Evolutionary conservation across 2,113 vertebrate genomes (phyloP), one percentile per base, ranked within the genome.

Genomic region (Pseudorhombus dupliciocellatus): DNA sequence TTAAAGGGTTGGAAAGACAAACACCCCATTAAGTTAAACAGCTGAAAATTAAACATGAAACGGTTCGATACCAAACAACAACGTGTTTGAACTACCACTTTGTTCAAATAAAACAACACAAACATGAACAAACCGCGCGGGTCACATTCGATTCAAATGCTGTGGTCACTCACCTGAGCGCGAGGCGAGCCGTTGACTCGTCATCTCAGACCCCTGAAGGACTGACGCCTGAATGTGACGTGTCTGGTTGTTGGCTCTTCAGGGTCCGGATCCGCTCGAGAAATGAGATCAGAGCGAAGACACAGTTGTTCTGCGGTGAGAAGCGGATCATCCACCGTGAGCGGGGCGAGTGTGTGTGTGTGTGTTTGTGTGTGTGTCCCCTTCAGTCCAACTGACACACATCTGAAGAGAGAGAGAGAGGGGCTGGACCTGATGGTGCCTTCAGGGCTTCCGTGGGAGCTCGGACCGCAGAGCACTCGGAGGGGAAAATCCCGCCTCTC

Each of bases 121-220:
- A 37, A 12, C 9, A 4, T 20, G 6, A 46, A 46, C 18, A 7
- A 46, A 46, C 42, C 42, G 42, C 18, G 42, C 0, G 42, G 18
- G 42, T 12, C n/a, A n/a, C n/a, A n/a, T n/a, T n/a, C n/a, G n/a
- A 37, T 37, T 37, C 5, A 37, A 22, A 4, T 15, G 21, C 46
- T 54, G 60, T 15, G 46, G 54, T 24, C 2, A 31, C 81, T 85
- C 61, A 84, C 87, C 85, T 73, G 75, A 71, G 20, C 37, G 5
- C 26, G 60, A 69, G 73, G 18, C 20, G 4, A 84, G 65, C 66
- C 68, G 55, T 28, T 44, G 70, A 57, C 22, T 57, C 8, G 10
- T 71, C 72, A 66, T 74, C 66, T 48, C 62, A 22, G n/a, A 11
- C 57, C 26, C 26, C 31, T 14, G 25, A 11, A 1, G 20, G 26